These are phyloP conservation scores for Lagopus leucura DNA, from an alignment of 2,113 vertebrate genomes.

Conservation along the genomic window DNA sequence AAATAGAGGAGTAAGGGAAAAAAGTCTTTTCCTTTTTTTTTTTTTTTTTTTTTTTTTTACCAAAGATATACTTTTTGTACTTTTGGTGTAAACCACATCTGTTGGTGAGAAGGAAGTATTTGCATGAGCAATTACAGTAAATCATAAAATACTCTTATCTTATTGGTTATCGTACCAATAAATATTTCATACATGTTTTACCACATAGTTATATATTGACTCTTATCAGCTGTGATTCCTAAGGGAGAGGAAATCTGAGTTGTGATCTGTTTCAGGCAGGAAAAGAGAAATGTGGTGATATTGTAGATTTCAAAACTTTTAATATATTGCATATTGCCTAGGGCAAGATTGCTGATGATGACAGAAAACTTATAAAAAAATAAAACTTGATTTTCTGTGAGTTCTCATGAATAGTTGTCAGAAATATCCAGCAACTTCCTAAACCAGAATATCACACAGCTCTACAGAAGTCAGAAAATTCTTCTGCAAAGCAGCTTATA, in stretches of 20 bases:
- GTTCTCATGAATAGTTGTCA: neutral
- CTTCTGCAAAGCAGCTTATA: neutral
- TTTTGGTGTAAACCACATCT: neutral
- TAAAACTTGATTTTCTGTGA: neutral
- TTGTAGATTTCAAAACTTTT: neutral
- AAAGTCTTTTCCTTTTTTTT: neutral
- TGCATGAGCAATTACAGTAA: neutral
- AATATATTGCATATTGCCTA: neutral
- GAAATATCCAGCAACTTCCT: neutral
- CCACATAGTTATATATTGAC: neutral
- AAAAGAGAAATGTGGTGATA: neutral
- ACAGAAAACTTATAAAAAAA: neutral
- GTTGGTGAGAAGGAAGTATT: neutral
- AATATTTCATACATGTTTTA: neutral
- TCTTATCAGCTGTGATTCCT: neutral
- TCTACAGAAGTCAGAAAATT: neutral
- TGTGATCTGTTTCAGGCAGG: neutral
- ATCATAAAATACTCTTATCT: neutral
- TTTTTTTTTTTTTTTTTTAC: neutral
- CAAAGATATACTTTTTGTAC: neutral
- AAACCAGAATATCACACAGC: neutral
- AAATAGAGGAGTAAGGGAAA: rapidly evolving
- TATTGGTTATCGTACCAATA: neutral
- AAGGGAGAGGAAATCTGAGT: neutral
- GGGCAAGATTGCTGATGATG: neutral